These are phyloP conservation scores for Sycobia sp. DNA, from an alignment of 1,140 invertebrate genomes.

Conservation along the genomic window DNA sequence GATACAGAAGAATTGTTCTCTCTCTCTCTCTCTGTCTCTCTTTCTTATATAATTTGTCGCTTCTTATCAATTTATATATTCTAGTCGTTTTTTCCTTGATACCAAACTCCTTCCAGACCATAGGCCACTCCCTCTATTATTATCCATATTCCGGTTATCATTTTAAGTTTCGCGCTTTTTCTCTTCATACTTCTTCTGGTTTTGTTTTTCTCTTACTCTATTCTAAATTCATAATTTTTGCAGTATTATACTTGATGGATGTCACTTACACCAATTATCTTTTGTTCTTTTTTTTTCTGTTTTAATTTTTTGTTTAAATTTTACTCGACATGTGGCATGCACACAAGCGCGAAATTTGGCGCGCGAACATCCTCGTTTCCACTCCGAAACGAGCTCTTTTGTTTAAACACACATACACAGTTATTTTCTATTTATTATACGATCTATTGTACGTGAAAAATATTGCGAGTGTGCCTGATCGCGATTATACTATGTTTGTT, in stretches of 20 bases:
- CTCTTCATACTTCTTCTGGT: slow-evolving; percentile 21
- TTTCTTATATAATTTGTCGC: slow-evolving; percentile 31
- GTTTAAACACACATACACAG: slow-evolving; percentile 19
- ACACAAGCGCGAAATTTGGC: slow-evolving; percentile 35
- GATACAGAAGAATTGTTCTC: background rate
- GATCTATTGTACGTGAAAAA: slow-evolving; percentile 18
- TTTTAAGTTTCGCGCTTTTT: slow-evolving; percentile 36
- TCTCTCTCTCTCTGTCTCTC: background rate
- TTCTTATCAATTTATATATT: slow-evolving; percentile 18
- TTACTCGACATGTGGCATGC: slow-evolving; percentile 41
- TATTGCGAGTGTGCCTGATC: slow-evolving; percentile 25
- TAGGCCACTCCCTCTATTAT: background rate
- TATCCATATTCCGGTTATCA: slow-evolving; percentile 1
- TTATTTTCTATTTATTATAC: slow-evolving; percentile 25
- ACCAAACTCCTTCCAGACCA: background rate
- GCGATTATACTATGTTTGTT: slow-evolving; percentile 28
- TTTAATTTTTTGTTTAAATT: background rate
- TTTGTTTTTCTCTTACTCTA: background rate
- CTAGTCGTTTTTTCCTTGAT: background rate
- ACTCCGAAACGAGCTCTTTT: background rate
- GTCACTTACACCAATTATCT: slow-evolving; percentile 14
- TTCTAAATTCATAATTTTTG: slow-evolving; percentile 23
- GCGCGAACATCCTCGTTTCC: background rate
- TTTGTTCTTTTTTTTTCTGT: slow-evolving; percentile 4
- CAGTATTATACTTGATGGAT: slow-evolving; percentile 24